Evolutionary conservation across 2,888 invertebrate species (phyloP), one percentile per base, ranked within the genome.

Genomic region (Anorthoa munda): DNA sequence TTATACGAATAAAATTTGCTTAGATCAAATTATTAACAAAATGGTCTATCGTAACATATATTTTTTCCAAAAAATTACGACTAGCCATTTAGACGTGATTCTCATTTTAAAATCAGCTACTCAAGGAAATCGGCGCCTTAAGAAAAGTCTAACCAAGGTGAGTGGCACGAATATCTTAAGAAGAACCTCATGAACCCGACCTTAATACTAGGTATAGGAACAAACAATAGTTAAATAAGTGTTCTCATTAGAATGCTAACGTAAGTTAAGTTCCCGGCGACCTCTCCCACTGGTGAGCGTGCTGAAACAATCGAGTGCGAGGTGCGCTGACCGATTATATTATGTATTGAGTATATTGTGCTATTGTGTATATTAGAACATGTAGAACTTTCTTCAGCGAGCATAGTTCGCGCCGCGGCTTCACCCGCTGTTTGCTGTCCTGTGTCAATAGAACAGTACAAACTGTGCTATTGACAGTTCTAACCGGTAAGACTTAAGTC

Each of bases 331-430:
- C 70, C 51, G 55, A 65, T 46, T 67, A 58, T 80, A 71, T 61
- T 80, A 71, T 64, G 60, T 75, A 79, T 65, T 21, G 51, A 66
- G 50, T 21, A 64, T 26, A 66, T 50, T 59, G 39, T 18, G 46
- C 15, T 17, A 1, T 31, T 31, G 61, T 55, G 39, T 59, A 9
- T n/a, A 17, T 4, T 21, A 53, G 18, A 9, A 39, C 39, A 39
- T 39, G 0, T 45, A 48, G 7, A 59, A 55, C 18, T 79, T 59
- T 64, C 66, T 48, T 75, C 21, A 51, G 23, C n/a, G 13, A 23
- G 2, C 13, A 61, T 50, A 56, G 66, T n/a, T 51, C 7, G 64
- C 4, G n/a, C 21, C 53, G 46, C 48, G 61, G 56, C 51, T 17
- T 50, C n/a, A 13, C 31, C 50, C 59, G 50, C 48, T 68, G 68